Evolutionary conservation across 2,888 invertebrate genomes (phyloP), one percentile per base, ranked within the genome.

Genomic region (Drosophila sordidula): DNA sequence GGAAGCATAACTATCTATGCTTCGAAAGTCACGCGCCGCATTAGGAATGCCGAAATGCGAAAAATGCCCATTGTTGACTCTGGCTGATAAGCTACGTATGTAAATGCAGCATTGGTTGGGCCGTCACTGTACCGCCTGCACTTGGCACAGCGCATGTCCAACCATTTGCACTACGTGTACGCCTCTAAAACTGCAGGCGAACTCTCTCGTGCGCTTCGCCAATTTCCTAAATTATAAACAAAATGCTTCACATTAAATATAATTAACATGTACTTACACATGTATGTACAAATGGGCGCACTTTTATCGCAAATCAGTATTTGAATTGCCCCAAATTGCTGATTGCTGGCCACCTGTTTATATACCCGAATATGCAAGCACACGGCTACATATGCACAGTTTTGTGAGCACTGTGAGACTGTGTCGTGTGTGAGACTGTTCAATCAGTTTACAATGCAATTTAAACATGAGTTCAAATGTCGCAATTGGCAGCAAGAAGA

Each of bases 401-500:
- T 69, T 26, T 6, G 11, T 12, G 14, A 18, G 39, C 38, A 50
- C 8, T 56, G 69, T 14, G 14, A 32, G n/a, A 38, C 14, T 25
- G 22, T 14, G 12, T 16, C 25, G 25, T 34, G 16, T 46, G 18
- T 14, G 42, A 8, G 26, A 2, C 18, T 39, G 11, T 8, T 74
- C 16, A 63, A 75, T 74, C 45, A 74, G 58, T 39, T 75, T 41
- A 75, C 79, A 75, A 75, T 75, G 63, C 42, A 46, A 64, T 70
- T 75, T 75, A 59, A 75, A 46, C 32, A 22, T 41, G 14, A 54
- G 59, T 68, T 75, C 6, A 69, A 63, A 22, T 56, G 49, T 36
- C 55, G 36, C 39, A 54, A 78, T 52, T 70, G 66, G 6, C 45
- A 57, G 32, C 39, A 55, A 41, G 34, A 32, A 32, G 49, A 44